Evolutionary conservation across 92 coral and sea anemone genomes (phyloP).

Genomic region (Meandrina meandrites): DNA sequence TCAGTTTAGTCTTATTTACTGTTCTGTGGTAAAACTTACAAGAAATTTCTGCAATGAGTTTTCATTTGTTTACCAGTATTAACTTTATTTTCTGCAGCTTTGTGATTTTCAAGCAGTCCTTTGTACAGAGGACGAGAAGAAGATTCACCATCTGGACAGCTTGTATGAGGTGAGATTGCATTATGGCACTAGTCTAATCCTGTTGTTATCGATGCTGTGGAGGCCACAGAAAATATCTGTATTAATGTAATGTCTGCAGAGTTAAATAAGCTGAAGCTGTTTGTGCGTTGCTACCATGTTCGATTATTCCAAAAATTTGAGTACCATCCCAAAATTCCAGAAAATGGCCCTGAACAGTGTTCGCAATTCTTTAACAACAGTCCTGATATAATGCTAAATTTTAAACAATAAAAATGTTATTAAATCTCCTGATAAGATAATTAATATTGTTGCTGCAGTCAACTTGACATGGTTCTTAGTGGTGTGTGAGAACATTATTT

Average conservation of each 20-base stretch:
- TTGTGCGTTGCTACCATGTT: no score
- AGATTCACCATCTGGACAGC: slow-evolving; percentile 65
- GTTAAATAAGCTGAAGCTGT: no score
- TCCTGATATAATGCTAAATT: not conserved
- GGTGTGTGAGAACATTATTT: no score
- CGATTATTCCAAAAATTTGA: no score
- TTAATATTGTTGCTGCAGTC: no score
- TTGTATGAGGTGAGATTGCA: slow-evolving; percentile 69
- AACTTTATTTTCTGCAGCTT: slow-evolving; percentile 41
- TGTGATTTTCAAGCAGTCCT: slow-evolving; percentile 82
- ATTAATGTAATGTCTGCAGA: no score
- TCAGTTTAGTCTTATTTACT: not conserved
- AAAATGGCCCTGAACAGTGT: not conserved
- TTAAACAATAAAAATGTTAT: no score
- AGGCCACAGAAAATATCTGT: not conserved
- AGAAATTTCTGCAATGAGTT: not conserved
- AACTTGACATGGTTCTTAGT: no score
- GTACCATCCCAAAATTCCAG: not conserved
- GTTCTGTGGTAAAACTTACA: not conserved
- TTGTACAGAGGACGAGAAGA: slow-evolving; percentile 76
- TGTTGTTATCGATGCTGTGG: not conserved
- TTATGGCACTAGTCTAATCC: not conserved
- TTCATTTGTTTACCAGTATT: not conserved
- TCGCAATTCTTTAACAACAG: not conserved
- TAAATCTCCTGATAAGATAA: not conserved